Base-by-base conservation (phyloP, 2,113 vertebrate genomes). In the Dromas ardeola region DNA sequence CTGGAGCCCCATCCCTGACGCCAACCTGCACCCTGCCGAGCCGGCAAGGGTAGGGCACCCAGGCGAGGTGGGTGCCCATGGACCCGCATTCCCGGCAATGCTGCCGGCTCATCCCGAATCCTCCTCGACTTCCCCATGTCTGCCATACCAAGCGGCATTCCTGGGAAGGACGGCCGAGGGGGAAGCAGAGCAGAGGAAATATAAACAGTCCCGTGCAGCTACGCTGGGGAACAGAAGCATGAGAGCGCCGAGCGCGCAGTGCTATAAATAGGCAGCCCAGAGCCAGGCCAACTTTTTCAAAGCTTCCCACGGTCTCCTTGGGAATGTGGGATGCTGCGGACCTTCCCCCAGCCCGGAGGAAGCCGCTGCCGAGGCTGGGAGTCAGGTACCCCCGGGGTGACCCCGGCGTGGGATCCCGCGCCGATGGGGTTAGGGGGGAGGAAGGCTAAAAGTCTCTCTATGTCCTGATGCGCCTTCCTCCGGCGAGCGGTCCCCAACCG, bases 241-340 rank as follows among this genome's bases (percentile, higher is more conserved):
- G 97, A 98, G 97, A 98, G 97, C 43, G 59, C 93, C 87, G 92
- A 96, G 96, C 45, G 71, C 3, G 87, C 40, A 49, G 69, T 87
- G 98, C 98, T 99, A 98, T 98, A 99, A 98, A 99, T 98, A 99
- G 98, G 96, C 98, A 97, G 96, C 97, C 97, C 98, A 98, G 98
- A 98, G 96, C 82, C 49, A 82, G 97, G 97, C 98, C 98, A 97
- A 97, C 97, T 97, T 98, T 98, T 97, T 97, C 90, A 94, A 77
- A 91, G 94, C 97, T 98, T 98, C 97, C 98, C 98, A 98, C 98
- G 97, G 95, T 97, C 95, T 98, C 98, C 97, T 98, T 98, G 98
- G 98, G 97, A 98, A 98, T 97, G 96, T 96, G 97, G 92, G 96
- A 95, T 95, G 95, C 91, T 90, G 70, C 26, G 73, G 92, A 96